A percentile compares a stretch with the other conserved stretches of the same genome.
phyloP scores from a whole-genome alignment of 2,888 invertebrate genomes.

The Sisyra nigra region DNA sequence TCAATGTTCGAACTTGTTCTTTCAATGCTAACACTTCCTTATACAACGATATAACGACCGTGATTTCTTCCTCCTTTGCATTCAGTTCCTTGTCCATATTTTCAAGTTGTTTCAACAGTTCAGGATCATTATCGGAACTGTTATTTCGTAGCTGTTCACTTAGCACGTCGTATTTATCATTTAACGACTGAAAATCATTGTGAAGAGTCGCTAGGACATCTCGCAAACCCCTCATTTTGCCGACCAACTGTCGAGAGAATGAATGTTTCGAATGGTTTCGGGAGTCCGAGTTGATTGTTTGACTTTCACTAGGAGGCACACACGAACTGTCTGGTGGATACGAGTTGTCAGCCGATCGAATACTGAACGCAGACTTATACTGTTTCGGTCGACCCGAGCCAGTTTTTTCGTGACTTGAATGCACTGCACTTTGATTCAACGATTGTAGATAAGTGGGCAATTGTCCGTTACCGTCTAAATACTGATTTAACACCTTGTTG shows the following conservation, averaged over 20 bases:
- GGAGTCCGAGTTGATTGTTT: background rate
- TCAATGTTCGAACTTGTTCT: slow-evolving; percentile 20
- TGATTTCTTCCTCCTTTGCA: slow-evolving; percentile 27
- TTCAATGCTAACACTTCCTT: slow-evolving; percentile 27
- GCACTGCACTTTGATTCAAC: background rate
- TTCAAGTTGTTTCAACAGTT: slow-evolving; percentile 20
- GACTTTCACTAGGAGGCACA: background rate
- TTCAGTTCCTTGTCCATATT: slow-evolving; percentile 21
- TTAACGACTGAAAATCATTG: slow-evolving; percentile 24
- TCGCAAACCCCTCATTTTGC: slow-evolving; percentile 7
- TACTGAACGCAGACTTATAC: slow-evolving; percentile 1
- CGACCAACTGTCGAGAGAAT: background rate
- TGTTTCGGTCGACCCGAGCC: background rate
- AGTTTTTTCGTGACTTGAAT: background rate
- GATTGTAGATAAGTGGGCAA: background rate
- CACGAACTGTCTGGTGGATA: background rate
- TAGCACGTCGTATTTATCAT: slow-evolving; percentile 13
- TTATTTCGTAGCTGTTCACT: slow-evolving; percentile 11
- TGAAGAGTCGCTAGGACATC: slow-evolving; percentile 25
- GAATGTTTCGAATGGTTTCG: background rate
- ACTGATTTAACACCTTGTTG: background rate
- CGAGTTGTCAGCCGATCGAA: background rate
- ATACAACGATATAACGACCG: slow-evolving; percentile 26
- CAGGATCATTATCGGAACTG: slow-evolving; percentile 13
- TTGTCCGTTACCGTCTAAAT: background rate